Evolutionary conservation across 2,113 vertebrate genomes (phyloP).

Genomic region (Lutjanus erythropterus): DNA sequence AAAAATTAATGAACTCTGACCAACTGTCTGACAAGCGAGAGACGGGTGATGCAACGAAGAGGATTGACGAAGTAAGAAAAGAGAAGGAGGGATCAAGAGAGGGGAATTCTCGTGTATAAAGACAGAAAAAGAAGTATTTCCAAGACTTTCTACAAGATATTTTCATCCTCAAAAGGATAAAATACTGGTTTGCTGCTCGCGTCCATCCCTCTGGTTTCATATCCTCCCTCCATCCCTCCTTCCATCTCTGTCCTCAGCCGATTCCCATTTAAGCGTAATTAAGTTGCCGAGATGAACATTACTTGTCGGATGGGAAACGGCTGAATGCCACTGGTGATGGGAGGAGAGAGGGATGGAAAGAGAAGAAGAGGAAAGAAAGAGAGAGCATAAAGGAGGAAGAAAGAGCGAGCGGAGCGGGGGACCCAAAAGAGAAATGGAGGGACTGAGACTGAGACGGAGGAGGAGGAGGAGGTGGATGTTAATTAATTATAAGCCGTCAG

Average conservation of each 20-base stretch:
- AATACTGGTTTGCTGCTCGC: not conserved
- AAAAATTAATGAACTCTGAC: slow-evolving; percentile 68
- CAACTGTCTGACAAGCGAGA: slow-evolving; percentile 43
- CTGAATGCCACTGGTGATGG: slow-evolving; percentile 39
- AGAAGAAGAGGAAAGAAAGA: not conserved
- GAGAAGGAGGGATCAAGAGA: not conserved
- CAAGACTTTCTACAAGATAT: not conserved
- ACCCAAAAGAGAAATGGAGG: not conserved
- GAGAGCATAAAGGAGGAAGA: not conserved
- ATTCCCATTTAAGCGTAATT: slow-evolving; percentile 44
- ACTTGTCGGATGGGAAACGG: slow-evolving; percentile 31
- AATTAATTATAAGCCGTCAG: slow-evolving; percentile 61
- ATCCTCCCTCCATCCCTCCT: slow-evolving; percentile 3
- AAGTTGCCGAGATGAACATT: slow-evolving; percentile 43
- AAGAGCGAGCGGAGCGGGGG: not conserved
- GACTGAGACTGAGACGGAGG: not conserved
- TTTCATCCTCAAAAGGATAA: slow-evolving; percentile 9
- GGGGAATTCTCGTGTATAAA: slow-evolving; percentile 10
- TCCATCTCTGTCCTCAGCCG: slow-evolving; percentile 11
- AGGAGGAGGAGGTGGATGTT: slow-evolving; percentile 42
- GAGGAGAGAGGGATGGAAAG: slow-evolving; percentile 19
- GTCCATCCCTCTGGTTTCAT: not conserved
- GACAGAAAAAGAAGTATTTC: not conserved
- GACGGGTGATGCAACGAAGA: slow-evolving; percentile 20
- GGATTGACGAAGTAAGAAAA: slow-evolving; percentile 4